Evolutionary conservation across 2,113 vertebrate genomes (phyloP).

Genomic region (Callithrix jacchus): DNA sequence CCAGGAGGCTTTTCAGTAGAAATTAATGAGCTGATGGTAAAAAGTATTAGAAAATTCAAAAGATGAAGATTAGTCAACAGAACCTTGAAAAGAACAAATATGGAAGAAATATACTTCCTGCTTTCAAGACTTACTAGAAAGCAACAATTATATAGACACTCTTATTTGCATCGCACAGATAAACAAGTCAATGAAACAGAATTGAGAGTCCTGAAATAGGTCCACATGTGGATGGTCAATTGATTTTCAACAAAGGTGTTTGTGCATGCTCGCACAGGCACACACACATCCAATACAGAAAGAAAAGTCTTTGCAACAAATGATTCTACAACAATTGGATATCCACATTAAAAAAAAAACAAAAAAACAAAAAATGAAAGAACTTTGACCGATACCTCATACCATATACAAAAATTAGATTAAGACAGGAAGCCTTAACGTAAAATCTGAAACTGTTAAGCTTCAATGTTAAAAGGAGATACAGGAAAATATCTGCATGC

Average conservation of each 20-base stretch:
- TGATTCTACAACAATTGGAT: background rate
- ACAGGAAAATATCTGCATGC: background rate
- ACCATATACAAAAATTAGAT: background rate
- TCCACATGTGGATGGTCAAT: background rate
- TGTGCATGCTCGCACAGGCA: background rate
- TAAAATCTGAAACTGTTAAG: background rate
- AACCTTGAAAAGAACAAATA: background rate
- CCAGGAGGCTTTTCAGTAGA: background rate
- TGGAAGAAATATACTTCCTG: background rate
- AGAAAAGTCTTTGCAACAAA: background rate
- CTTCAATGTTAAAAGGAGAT: background rate
- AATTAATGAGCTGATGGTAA: background rate
- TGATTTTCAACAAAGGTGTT: background rate
- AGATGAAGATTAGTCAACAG: background rate
- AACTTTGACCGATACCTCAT: background rate
- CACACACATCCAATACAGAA: background rate
- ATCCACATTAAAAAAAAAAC: background rate
- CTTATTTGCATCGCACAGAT: background rate
- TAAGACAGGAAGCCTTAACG: background rate
- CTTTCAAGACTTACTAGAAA: slow-evolving; percentile 7
- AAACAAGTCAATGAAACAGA: background rate
- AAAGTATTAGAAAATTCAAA: background rate
- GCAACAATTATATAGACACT: background rate
- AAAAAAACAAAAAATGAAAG: background rate
- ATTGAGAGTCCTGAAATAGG: background rate